A percentile compares a stretch with the other conserved stretches of the same genome.
Evolutionary conservation across 2,888 invertebrate genomes (phyloP).

Genomic region (Trisateles emortualis): DNA sequence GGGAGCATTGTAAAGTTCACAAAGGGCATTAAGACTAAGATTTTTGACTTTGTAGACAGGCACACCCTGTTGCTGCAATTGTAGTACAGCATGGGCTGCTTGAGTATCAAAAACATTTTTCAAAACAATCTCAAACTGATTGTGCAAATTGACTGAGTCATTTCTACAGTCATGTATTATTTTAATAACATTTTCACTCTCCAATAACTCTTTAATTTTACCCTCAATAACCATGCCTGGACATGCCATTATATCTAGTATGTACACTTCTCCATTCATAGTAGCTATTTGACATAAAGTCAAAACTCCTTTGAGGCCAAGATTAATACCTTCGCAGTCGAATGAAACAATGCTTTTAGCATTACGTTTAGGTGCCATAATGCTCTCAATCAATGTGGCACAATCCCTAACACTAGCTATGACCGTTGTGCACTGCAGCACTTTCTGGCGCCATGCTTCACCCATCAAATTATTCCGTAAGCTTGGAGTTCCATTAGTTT

Average conservation of each 20-base stretch:
- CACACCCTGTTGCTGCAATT: slow-evolving; percentile 95
- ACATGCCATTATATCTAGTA: slow-evolving; percentile 95
- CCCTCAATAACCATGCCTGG: slow-evolving; percentile 92
- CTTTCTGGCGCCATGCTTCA: slow-evolving; percentile 93
- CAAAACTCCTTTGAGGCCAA: slow-evolving; percentile 95
- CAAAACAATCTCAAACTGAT: slow-evolving; percentile 94
- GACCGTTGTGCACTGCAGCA: slow-evolving; percentile 93
- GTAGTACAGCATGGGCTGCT: slow-evolving; percentile 96
- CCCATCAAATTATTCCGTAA: slow-evolving; percentile 84
- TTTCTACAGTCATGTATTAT: slow-evolving; percentile 97
- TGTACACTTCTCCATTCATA: slow-evolving; percentile 92
- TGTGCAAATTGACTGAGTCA: slow-evolving; percentile 95
- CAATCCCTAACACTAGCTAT: slow-evolving; percentile 93
- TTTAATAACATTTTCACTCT: slow-evolving; percentile 93
- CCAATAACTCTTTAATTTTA: slow-evolving; percentile 92
- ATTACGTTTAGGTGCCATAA: slow-evolving; percentile 87
- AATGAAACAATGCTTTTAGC: slow-evolving; percentile 91
- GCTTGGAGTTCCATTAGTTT: slow-evolving; percentile 77
- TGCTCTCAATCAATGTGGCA: slow-evolving; percentile 91
- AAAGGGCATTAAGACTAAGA: slow-evolving; percentile 95
- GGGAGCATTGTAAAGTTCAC: slow-evolving; percentile 95
- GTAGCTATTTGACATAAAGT: slow-evolving; percentile 95
- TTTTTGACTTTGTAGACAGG: slow-evolving; percentile 98
- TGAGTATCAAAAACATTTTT: slow-evolving; percentile 97
- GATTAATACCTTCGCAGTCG: slow-evolving; percentile 97